Base-by-base conservation (phyloP, 2,797 vertebrate species). In the Staurois parvus region DNA sequence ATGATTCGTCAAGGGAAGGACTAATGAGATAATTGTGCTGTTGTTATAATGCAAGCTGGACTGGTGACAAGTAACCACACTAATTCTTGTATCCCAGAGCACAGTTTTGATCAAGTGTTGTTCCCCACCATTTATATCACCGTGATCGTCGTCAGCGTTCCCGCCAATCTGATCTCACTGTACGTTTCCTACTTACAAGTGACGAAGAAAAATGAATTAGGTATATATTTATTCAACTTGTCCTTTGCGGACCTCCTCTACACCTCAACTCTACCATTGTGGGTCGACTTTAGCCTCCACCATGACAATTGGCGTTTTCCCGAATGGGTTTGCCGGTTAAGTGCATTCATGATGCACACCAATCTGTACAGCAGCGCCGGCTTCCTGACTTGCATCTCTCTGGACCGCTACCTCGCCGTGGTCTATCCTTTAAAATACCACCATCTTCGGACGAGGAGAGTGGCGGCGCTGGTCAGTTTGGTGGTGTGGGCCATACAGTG, bases 341-440 rank as follows among this genome's bases (percentile, higher is more conserved):
- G 92, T 0, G 89, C 95, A 32, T 96, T 95, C 75, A 78, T 95
- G 19, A 94, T 93, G 26, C 95, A 94, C 85, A 93, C 95, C 59
- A 98, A 99, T 89, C 96, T 97, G 34, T 97, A 98, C 91, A 96
- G 94, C 85, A 97, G 96, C 2, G 93, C 96, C 0, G 93, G 92
- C 0, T 93, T 98, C 79, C 95, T 99, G 67, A 95, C 96, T 89
- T 98, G 97, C 91, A 96, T 98, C 4, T 95, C 97, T 0, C 0
- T 98, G 0, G 92, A 97, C 85, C 94, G 97, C 15, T 98, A 97
- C 81, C 79, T 98, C 70, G 97, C 96, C 0, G 94, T 98, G 67
- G 97, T 96, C 88, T 91, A 98, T 75, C 97, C 97, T 0, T 42
- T 99, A 1, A 95, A 86, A 89, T 95, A 94, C 76, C 88, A 87